A percentile compares a stretch with the other conserved stretches of the same genome.
phyloP scores from a whole-genome alignment of 30 jellyfish, hydroid and myxozoan species.

The Mastigias papua region DNA sequence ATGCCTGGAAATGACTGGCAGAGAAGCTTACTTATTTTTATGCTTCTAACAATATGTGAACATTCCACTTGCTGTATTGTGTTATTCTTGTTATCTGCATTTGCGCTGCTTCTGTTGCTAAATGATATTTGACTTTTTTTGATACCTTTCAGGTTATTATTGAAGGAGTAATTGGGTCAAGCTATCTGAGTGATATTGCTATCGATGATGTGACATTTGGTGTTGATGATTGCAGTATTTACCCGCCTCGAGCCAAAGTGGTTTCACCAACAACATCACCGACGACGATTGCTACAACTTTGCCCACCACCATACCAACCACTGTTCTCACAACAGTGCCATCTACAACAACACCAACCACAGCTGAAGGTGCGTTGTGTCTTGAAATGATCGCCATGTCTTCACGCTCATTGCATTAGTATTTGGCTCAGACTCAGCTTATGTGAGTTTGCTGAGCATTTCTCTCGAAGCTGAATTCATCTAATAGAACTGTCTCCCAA shows the following conservation, averaged over 20 bases:
- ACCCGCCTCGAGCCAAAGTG: slow-evolving; percentile 55
- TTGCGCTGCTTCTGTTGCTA: neutral
- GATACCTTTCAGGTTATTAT: slow-evolving; percentile 24
- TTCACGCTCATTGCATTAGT: too few relatives aligned
- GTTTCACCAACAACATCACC: neutral
- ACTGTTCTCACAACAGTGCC: neutral
- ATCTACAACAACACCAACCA: neutral
- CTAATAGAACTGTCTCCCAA: too few relatives aligned
- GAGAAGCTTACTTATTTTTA: too few relatives aligned
- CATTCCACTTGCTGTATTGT: too few relatives aligned
- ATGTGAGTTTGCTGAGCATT: too few relatives aligned
- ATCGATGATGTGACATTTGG: slow-evolving; percentile 54
- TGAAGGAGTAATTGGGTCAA: slow-evolving; percentile 64
- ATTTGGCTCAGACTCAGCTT: too few relatives aligned
- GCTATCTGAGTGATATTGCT: slow-evolving; percentile 69
- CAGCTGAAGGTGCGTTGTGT: neutral
- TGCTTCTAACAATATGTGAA: too few relatives aligned
- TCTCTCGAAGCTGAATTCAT: too few relatives aligned
- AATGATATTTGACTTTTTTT: neutral
- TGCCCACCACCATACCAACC: neutral
- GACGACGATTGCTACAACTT: neutral
- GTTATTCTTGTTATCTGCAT: too few relatives aligned
- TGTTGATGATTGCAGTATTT: slow-evolving; percentile 3
- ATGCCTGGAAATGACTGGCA: too few relatives aligned
- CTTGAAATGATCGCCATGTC: too few relatives aligned